These are phyloP conservation scores for Artibeus jamaicensis DNA, from an alignment of 2,797 vertebrate genomes.

Conservation along the genomic window DNA sequence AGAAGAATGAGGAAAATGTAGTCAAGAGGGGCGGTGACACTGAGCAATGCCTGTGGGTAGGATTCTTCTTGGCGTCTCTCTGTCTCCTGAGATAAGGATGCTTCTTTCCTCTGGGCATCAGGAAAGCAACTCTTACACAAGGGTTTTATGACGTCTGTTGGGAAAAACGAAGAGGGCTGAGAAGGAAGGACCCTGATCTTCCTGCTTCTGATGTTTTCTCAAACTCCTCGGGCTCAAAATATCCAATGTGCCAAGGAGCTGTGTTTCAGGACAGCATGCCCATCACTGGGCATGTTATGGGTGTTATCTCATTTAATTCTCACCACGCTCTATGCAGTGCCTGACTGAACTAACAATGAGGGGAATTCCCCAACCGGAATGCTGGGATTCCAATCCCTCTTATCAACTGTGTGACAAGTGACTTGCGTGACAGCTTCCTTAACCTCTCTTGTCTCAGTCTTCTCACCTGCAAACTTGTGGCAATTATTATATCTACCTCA, in stretches of 20 bases:
- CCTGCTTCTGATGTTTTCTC: not conserved
- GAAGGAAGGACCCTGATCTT: not conserved
- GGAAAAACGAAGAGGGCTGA: not conserved
- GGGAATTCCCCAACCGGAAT: not conserved
- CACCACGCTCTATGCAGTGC: too few species aligned
- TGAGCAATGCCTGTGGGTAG: not conserved
- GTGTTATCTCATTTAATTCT: not conserved
- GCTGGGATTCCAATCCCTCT: slow-evolving; percentile 37
- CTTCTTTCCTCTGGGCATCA: not conserved
- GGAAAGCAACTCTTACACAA: not conserved
- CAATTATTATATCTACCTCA: not conserved
- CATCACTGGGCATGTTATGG: not conserved
- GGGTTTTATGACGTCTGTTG: not conserved
- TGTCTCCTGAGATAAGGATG: not conserved
- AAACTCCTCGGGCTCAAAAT: not conserved
- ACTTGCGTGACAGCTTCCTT: not conserved
- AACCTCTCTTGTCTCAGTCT: not conserved
- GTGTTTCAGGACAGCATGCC: not conserved
- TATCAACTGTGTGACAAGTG: not conserved
- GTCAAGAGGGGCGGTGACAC: not conserved
- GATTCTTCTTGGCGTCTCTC: not conserved
- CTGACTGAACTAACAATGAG: not conserved
- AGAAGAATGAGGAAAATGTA: not conserved
- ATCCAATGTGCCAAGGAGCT: not conserved
- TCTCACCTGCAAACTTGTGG: not conserved